Percentiles rank a stretch among this genome's conserved stretches.
Conservation (phyloP, 1,140 invertebrate species). For the Drosophila malerkotliana region DNA sequence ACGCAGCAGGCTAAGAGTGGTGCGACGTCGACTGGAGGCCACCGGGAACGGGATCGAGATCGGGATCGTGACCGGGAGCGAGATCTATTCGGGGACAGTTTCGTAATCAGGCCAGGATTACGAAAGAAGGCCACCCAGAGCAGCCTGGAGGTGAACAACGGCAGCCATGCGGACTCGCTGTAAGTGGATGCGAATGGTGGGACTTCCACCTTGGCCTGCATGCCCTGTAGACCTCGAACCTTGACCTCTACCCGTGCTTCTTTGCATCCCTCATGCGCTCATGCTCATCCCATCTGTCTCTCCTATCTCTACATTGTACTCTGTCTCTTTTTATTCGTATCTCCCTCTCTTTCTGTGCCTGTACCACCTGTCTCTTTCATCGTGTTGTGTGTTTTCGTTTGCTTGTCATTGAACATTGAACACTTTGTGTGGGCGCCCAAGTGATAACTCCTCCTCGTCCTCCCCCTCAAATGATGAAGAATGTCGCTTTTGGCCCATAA, state of each 20-base stretch:
- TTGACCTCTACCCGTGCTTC: slow-evolving; percentile 33
- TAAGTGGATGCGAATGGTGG: slow-evolving; percentile 59
- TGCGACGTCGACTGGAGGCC: slow-evolving; percentile 46
- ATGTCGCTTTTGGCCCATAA: slow-evolving; percentile 83
- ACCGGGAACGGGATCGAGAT: slow-evolving; percentile 55
- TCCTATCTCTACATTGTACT: slow-evolving; percentile 42
- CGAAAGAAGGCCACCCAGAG: slow-evolving; percentile 53
- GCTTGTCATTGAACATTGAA: slow-evolving; percentile 74
- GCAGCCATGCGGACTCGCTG: slow-evolving; percentile 77
- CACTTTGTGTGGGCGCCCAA: slow-evolving; percentile 69
- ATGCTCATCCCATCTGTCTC: slow-evolving; percentile 52
- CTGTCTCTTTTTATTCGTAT: slow-evolving; percentile 33
- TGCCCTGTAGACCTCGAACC: slow-evolving; percentile 34
- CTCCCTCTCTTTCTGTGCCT: slow-evolving; percentile 36
- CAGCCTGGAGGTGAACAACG: slow-evolving; percentile 75
- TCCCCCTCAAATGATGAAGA: slow-evolving; percentile 73
- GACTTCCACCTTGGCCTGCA: slow-evolving; percentile 36
- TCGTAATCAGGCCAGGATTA: slow-evolving; percentile 34
- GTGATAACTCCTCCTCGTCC: slow-evolving; percentile 73
- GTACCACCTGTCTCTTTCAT: slow-evolving; percentile 32
- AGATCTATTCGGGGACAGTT: slow-evolving; percentile 67
- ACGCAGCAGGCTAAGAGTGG: slow-evolving; percentile 69
- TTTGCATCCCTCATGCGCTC: slow-evolving; percentile 24
- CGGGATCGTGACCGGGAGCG: slow-evolving; percentile 50
- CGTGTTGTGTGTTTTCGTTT: slow-evolving; percentile 70